Base-by-base conservation (phyloP, 2,113 vertebrate species). In the Arizona elegans region DNA sequence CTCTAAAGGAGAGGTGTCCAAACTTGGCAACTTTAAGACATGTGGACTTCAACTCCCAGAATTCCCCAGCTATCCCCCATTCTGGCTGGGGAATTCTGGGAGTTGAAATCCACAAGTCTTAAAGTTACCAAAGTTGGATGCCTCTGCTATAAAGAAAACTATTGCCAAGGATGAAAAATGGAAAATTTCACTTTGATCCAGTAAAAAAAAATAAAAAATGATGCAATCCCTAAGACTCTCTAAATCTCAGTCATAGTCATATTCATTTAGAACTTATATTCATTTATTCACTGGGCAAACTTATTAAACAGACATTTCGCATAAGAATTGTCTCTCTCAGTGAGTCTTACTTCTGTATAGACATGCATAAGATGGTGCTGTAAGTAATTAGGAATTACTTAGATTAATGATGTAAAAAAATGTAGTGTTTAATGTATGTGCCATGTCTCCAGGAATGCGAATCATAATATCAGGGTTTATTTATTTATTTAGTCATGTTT, bases 211-310 rank as follows among this genome's bases (percentile, higher is more conserved):
- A 43, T 43, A 43, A 43, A 38, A 3, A 19, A 17, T n/a, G n/a
- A 33, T 38, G 70, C 15, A 38, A 38, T 38, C 70, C 17, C 52
- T 47, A 87, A 54, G 50, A n/a, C 11, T 54, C 92, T 21, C 6
- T 75, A 81, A 19, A 81, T 81, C 70, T 81, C 96, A 94, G 24
- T 58, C 95, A 95, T 94, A 91, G 92, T 94, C 96, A 96, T 43
- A 89, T 23, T 43, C 43, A 59, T 12, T 24, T 38, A 38, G 43
- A 56, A 89, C 54, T 89, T 81, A 75, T 75, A 21, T 43, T 81
- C 33, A 81, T 81, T 81, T 81, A 43, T 81, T 38, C 75, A 38
- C 75, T 81, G 33, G 33, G 33, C 1, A 81, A 81, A 81, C 38
- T 81, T 38, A 38, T 81, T 81, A 38, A 81, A 81, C 75, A 43